Base-by-base conservation (phyloP, 1,140 invertebrate species). In the Odontomachus brunneus region DNA sequence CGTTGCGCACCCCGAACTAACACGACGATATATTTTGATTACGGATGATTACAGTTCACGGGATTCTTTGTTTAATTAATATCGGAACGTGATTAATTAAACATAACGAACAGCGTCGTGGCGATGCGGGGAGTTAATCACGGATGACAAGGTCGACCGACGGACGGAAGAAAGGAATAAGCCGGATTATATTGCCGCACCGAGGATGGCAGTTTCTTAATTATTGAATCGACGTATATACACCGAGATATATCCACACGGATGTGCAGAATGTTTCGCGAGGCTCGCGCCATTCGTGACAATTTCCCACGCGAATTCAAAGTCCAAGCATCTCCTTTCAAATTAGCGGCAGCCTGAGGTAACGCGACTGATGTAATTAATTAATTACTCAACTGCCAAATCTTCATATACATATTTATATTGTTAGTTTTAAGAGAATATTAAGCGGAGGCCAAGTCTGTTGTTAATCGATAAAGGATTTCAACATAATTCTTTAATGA, bases 81-180 rank as follows among this genome's bases (percentile, higher is more conserved):
- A 65, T 59, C 19, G 12, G 1, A 65, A 85, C 73, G 55, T 75
- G 63, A 83, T 83, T 86, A 86, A 86, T 86, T 59, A 76, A 86
- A 86, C 48, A 71, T 75, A 59, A 60, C n/a, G 71, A 83, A 66
- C 24, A 26, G 3, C 14, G 26, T 44, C 14, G 44, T 5, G 17
- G 48, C 44, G 72, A 44, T 29, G 51, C 26, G 49, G 49, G 24
- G 15, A 69, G 57, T 85, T 73, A 83, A 74, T 80, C 73, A 69
- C 22, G 66, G 73, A 86, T 86, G 84, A 87, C 84, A 86, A 73
- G 72, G 67, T 29, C 66, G 59, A 69, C 57, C 38, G 33, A 73
- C 62, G 80, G 78, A 60, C 48, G 62, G 82, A 87, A 80, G 85
- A 80, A 87, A 87, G 65, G 62, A 12, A 87, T 87, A 87, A 87